Conservation (phyloP, 2,797 vertebrate genomes). For the Kryptolebias ocellatus region DNA sequence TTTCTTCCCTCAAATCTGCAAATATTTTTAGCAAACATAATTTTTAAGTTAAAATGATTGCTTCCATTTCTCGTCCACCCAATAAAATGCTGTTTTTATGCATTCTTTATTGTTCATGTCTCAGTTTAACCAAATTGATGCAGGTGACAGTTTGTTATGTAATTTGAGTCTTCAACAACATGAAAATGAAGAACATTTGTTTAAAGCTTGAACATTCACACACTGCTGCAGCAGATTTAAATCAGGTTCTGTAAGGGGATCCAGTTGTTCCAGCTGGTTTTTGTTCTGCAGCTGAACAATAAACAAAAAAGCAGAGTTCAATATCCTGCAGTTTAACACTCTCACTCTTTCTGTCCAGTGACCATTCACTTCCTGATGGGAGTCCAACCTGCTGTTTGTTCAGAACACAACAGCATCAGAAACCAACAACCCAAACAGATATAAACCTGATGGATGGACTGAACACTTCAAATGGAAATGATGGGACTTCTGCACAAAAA, state of each 20-base stretch:
- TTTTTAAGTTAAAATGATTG: no score
- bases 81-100: no score
- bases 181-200: background rate
- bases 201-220: background rate
- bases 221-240: background rate
- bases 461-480: no score
- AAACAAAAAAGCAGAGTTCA: conserved; percentile 23
- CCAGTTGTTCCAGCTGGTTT: conserved; percentile 22
- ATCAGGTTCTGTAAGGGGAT: background rate
- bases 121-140: background rate
- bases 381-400: background rate
- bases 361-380: conserved; percentile 8
- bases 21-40: no score
- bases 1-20: no score
- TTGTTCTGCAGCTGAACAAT: conserved; percentile 14
- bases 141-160: background rate
- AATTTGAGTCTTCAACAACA: no score
- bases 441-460: no score
- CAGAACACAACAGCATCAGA: background rate
- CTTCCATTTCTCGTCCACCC: no score
- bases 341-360: conserved; percentile 6
- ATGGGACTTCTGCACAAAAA: no score
- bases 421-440: no score
- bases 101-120: no score
- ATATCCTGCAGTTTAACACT: conserved; percentile 10